Evolutionary conservation across 53 echinoderm and acorn worm genomes (phyloP).

Genomic region (Temnopleurus reevesii): DNA sequence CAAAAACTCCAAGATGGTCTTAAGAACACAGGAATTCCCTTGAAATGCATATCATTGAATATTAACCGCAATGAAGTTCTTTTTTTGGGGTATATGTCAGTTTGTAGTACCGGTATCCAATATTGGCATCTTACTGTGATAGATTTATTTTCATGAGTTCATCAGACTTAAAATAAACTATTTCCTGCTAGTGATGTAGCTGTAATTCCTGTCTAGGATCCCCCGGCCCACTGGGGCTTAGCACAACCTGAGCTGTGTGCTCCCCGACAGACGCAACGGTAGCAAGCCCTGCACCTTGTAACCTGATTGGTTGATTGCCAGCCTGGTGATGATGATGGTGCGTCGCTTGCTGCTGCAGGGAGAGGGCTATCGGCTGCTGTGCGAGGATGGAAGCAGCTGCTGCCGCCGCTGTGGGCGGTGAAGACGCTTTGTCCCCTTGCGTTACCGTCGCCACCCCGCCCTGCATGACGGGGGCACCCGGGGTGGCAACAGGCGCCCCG

Average conservation of each 20-base stretch:
- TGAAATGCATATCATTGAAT: too few relatives aligned
- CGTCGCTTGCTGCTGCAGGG: slow-evolving; percentile 63
- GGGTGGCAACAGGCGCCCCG: slow-evolving; percentile 5
- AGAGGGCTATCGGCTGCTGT: slow-evolving; percentile 76
- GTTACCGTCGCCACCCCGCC: slow-evolving; percentile 70
- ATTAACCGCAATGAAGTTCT: too few relatives aligned
- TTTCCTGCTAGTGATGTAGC: slow-evolving; percentile 70
- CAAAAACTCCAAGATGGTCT: too few relatives aligned
- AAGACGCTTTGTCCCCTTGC: slow-evolving; percentile 60
- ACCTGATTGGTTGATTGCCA: slow-evolving; percentile 74
- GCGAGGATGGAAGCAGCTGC: slow-evolving; percentile 73
- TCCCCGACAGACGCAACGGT: slow-evolving; percentile 64
- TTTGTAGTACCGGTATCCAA: too few relatives aligned
- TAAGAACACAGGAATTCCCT: too few relatives aligned
- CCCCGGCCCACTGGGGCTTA: slow-evolving; percentile 60
- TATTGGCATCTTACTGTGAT: too few relatives aligned
- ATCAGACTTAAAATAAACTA: too few relatives aligned
- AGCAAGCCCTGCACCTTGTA: slow-evolving; percentile 70
- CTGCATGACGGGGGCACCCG: slow-evolving; percentile 47
- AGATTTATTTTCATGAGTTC: too few relatives aligned
- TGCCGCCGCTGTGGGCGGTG: slow-evolving; percentile 52
- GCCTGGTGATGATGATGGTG: slow-evolving; percentile 58
- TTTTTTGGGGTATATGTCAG: too few relatives aligned
- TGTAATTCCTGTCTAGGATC: slow-evolving; percentile 76
- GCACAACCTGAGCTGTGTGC: slow-evolving; percentile 50